phyloP scores from a whole-genome alignment of 2,113 vertebrate species.

The Hyaena hyaena region DNA sequence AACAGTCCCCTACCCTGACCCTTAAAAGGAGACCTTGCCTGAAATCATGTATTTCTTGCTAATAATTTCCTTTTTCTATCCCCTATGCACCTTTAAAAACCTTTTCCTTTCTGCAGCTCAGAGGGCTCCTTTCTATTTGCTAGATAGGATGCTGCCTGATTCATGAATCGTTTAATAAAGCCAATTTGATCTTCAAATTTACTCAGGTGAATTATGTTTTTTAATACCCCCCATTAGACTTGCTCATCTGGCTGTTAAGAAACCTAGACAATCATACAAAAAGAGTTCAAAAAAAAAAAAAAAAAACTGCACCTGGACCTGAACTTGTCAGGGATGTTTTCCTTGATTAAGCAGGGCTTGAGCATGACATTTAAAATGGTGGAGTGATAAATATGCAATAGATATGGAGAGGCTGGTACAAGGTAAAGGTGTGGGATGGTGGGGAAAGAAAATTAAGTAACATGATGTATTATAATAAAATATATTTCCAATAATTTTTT shows the following conservation, averaged over 20 bases:
- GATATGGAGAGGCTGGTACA: neutral
- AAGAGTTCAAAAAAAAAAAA: slow-evolving; percentile 23
- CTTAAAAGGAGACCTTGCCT: neutral
- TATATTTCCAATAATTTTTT: neutral
- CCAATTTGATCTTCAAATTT: neutral
- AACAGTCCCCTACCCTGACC: neutral
- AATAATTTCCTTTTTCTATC: neutral
- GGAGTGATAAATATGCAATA: neutral
- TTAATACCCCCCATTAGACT: neutral
- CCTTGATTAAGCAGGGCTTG: neutral
- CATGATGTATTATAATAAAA: neutral
- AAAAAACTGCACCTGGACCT: neutral
- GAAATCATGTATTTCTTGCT: neutral
- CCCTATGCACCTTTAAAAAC: neutral
- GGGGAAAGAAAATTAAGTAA: neutral
- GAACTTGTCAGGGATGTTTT: neutral
- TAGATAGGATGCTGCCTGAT: neutral
- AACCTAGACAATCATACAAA: neutral
- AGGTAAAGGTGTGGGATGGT: neutral
- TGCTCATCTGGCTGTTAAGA: neutral
- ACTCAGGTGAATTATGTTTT: neutral
- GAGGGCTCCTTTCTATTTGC: neutral
- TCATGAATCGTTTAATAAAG: neutral
- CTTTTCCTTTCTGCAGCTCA: neutral
- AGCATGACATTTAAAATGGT: neutral